Percentiles rank a stretch among this genome's conserved stretches.
Evolutionary conservation across 2,888 invertebrate species (phyloP).

Genomic region (Dicyrtomina minuta): DNA sequence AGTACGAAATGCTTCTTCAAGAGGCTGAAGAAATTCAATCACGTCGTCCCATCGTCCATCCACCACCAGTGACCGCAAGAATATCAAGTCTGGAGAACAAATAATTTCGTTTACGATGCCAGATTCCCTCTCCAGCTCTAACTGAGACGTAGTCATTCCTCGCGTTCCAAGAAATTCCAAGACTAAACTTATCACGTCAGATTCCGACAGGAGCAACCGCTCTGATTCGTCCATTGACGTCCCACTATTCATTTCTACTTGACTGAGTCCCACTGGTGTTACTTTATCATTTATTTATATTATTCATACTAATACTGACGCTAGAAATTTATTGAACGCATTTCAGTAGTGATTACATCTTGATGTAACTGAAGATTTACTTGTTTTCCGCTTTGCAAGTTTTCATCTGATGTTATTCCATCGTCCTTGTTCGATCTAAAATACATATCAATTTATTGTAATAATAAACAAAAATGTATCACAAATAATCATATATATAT

Average conservation of each 20-base stretch:
- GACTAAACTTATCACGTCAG: slow-evolving; percentile 81
- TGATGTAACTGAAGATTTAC: too few species aligned
- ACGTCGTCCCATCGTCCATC: slow-evolving; percentile 99
- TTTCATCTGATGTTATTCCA: too few species aligned
- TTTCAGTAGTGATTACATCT: too few species aligned
- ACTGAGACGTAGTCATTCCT: slow-evolving; percentile 85
- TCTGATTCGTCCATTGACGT: slow-evolving; percentile 31
- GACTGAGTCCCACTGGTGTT: too few species aligned
- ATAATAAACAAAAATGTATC: too few species aligned
- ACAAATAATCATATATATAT: too few species aligned
- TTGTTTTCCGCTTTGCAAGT: too few species aligned
- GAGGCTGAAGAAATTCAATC: slow-evolving; percentile 90
- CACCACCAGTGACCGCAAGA: slow-evolving; percentile 87
- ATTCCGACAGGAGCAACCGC: slow-evolving; percentile 67
- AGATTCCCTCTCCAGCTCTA: slow-evolving; percentile 89
- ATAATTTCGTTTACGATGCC: slow-evolving; percentile 91
- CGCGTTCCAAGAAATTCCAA: slow-evolving; percentile 85
- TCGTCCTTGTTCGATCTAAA: too few species aligned
- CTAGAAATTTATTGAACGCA: too few species aligned
- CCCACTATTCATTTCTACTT: neutral
- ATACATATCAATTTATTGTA: too few species aligned
- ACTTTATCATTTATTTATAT: too few species aligned
- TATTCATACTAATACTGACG: too few species aligned
- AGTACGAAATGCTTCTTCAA: slow-evolving; percentile 62
- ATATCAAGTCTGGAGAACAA: slow-evolving; percentile 84